phyloP scores from a whole-genome alignment of 2,888 invertebrate genomes.

The Euzetes globulus region DNA sequence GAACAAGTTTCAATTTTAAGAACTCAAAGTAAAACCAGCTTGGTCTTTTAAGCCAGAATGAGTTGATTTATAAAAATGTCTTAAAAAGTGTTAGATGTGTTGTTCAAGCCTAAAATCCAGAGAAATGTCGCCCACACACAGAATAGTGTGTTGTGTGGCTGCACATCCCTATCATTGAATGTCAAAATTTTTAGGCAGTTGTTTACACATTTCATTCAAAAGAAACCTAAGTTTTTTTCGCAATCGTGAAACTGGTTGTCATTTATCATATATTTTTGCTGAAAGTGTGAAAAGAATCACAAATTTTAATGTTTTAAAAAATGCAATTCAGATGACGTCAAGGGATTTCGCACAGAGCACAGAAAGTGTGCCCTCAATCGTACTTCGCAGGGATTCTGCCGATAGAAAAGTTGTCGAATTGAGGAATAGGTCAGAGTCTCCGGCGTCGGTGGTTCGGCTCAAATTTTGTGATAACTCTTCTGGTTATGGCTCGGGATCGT shows the following conservation, averaged over 20 bases:
- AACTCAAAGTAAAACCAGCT: no score
- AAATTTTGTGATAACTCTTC: constrained; percentile 28
- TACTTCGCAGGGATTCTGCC: background rate
- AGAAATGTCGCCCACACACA: no score
- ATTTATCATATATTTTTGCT: background rate
- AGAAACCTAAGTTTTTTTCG: no score
- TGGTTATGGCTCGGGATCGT: constrained; percentile 29
- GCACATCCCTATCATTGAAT: no score
- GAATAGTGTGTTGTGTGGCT: no score
- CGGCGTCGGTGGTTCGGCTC: background rate
- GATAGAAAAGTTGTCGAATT: background rate
- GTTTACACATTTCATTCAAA: no score
- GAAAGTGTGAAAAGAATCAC: background rate
- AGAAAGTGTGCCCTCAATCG: constrained; percentile 1
- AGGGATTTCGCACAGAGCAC: background rate
- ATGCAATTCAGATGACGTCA: background rate
- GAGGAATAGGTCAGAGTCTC: constrained; percentile 5
- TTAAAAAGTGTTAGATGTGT: no score
- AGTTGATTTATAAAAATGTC: no score
- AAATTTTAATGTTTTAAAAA: background rate
- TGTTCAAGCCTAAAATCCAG: no score
- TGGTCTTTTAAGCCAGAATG: no score
- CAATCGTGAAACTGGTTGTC: background rate
- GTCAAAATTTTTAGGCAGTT: no score
- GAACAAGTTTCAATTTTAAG: no score